Percentiles rank a stretch among this genome's conserved stretches.
Evolutionary conservation across 1,140 invertebrate genomes (phyloP).

Genomic region (Steinernema khuongi): DNA sequence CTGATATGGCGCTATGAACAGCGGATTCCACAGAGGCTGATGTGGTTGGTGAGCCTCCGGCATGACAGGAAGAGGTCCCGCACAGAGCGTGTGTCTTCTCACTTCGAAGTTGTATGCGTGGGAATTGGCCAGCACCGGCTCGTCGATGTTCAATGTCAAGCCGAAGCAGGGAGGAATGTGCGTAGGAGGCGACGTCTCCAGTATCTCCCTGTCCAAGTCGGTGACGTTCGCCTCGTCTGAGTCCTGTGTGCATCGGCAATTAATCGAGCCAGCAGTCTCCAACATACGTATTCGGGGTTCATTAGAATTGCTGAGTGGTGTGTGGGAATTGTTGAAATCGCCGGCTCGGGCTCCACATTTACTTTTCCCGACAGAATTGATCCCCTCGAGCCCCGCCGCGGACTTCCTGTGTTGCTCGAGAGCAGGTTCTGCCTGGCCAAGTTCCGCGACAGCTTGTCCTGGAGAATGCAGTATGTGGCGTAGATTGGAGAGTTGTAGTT

Average conservation of each 20-base stretch:
- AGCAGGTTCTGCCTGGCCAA: constrained; percentile 17
- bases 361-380: constrained; percentile 58
- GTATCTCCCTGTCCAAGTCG: constrained; percentile 10
- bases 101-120: constrained; percentile 6
- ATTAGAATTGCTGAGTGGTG: constrained; percentile 56
- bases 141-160: not conserved
- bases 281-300: constrained; percentile 6
- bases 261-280: not conserved
- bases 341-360: constrained; percentile 48
- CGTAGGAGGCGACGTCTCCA: not conserved
- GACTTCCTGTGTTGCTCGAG: constrained; percentile 41
- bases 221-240: constrained; percentile 53
- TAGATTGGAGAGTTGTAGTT: not conserved
- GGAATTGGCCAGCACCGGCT: not conserved
- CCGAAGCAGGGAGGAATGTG: constrained; percentile 1
- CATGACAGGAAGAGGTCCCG: not conserved
- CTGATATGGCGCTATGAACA: not conserved
- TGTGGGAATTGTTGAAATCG: constrained; percentile 49
- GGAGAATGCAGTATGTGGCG: constrained; percentile 7
- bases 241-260: constrained; percentile 40
- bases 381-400: constrained; percentile 51
- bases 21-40: not conserved
- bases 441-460: not conserved
- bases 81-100: constrained; percentile 20
- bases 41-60: constrained; percentile 4